A percentile compares a stretch with the other conserved stretches of the same genome.
Conservation (phyloP, 1,140 invertebrate genomes). For the Bombus cullumanus region DNA sequence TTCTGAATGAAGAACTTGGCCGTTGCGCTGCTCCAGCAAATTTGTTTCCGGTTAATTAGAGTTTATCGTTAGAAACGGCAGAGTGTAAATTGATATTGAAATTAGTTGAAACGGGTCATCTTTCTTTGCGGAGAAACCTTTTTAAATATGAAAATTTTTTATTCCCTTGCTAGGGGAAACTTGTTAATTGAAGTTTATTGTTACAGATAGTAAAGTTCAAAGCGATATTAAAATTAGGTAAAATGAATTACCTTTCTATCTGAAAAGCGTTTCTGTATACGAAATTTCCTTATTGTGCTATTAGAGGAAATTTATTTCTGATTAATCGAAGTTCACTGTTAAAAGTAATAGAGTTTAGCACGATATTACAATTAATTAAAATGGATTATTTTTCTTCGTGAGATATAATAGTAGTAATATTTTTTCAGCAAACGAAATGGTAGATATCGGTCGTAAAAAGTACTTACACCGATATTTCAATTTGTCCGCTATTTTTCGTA, state of each 20-base stretch:
- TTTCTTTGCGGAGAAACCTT: no score
- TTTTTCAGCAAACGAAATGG: neutral
- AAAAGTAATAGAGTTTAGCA: no score
- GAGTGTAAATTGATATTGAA: no score
- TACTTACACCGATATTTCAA: neutral
- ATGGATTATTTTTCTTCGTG: no score
- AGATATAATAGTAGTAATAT: neutral
- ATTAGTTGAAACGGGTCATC: no score
- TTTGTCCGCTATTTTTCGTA: neutral
- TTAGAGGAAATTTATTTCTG: neutral
- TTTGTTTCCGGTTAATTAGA: no score
- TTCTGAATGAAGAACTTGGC: neutral
- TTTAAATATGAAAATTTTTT: no score
- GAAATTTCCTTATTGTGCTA: neutral
- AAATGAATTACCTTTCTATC: neutral
- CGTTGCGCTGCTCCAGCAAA: no score
- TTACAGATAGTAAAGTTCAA: neutral
- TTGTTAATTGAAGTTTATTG: neutral
- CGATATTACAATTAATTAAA: no score
- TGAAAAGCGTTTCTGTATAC: neutral
- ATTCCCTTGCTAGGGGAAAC: no score
- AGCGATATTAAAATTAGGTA: neutral
- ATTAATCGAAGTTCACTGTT: no score
- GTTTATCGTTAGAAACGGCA: no score
- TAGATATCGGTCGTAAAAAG: neutral